These are phyloP conservation scores for Trinorchestia longiramus DNA, from an alignment of 1,140 invertebrate species.

Conservation along the genomic window DNA sequence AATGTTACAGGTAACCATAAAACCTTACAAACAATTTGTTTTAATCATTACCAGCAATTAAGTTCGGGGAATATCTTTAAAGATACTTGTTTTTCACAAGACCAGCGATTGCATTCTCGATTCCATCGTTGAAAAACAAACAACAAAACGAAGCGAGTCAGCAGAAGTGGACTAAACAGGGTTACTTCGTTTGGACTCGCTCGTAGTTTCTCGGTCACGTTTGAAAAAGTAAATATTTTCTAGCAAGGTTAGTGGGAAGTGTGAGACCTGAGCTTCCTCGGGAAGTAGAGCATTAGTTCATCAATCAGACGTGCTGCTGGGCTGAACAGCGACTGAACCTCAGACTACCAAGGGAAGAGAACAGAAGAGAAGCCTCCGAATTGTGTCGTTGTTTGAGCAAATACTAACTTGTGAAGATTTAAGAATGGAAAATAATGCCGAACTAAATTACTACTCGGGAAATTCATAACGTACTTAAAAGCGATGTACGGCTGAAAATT, in stretches of 20 bases:
- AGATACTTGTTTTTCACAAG: not conserved
- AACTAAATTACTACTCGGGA: not conserved
- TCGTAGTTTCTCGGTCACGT: not conserved
- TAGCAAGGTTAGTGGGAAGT: not conserved
- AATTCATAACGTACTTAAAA: not conserved
- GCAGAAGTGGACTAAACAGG: not conserved
- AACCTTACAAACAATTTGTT: too few relatives aligned
- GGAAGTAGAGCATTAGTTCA: not conserved
- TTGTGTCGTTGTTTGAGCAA: not conserved
- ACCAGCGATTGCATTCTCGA: not conserved
- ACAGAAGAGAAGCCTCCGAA: not conserved
- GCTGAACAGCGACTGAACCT: not conserved
- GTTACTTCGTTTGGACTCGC: not conserved
- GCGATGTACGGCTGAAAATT: not conserved
- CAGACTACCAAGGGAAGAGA: not conserved
- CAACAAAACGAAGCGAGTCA: not conserved
- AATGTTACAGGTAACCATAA: too few relatives aligned
- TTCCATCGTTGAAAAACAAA: not conserved
- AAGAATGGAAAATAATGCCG: not conserved
- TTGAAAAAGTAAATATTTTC: conserved; percentile 3
- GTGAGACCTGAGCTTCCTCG: not conserved
- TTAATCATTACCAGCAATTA: not conserved
- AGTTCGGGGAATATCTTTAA: not conserved
- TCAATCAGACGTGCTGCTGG: not conserved
- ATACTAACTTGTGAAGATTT: not conserved